Evolutionary conservation across 1,140 invertebrate species (phyloP).

Genomic region (Eulimnadia texana): DNA sequence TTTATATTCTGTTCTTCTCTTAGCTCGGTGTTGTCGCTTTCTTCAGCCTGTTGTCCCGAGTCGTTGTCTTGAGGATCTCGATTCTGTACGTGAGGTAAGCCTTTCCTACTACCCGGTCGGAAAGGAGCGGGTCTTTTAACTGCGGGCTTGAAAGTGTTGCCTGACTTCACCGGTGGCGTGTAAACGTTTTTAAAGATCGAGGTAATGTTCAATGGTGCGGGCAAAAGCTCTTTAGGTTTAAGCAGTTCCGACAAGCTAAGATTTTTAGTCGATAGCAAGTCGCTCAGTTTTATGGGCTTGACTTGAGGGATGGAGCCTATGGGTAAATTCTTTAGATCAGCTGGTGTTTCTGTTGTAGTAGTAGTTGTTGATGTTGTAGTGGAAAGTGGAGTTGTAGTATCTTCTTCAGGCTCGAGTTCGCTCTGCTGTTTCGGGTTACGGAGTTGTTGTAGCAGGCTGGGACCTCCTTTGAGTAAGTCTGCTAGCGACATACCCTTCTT

Average conservation of each 20-base stretch:
- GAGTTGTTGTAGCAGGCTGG: slow-evolving; percentile 24
- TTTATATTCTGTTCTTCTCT: no score
- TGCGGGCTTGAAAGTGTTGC: neutral
- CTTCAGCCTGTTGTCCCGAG: no score
- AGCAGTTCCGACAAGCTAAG: slow-evolving; percentile 50
- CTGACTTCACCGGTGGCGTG: neutral
- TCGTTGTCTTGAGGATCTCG: no score
- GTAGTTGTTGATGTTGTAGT: slow-evolving; percentile 2
- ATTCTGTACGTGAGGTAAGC: neutral
- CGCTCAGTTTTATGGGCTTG: slow-evolving; percentile 44
- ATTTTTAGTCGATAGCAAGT: slow-evolving; percentile 55
- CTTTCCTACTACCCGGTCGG: neutral
- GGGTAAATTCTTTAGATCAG: neutral
- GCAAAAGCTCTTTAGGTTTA: slow-evolving; percentile 39
- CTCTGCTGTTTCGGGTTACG: neutral
- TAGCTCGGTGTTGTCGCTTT: no score
- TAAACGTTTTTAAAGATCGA: neutral
- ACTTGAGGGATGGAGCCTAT: neutral
- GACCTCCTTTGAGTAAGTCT: slow-evolving; percentile 45
- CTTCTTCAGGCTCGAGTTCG: neutral
- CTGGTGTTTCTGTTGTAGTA: neutral
- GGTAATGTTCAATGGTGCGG: neutral
- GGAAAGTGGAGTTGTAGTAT: slow-evolving; percentile 9
- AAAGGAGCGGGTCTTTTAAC: slow-evolving; percentile 13
- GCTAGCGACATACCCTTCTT: slow-evolving; percentile 50